phyloP scores from a whole-genome alignment of 1,140 invertebrate species.

The Diabrotica undecimpunctata region DNA sequence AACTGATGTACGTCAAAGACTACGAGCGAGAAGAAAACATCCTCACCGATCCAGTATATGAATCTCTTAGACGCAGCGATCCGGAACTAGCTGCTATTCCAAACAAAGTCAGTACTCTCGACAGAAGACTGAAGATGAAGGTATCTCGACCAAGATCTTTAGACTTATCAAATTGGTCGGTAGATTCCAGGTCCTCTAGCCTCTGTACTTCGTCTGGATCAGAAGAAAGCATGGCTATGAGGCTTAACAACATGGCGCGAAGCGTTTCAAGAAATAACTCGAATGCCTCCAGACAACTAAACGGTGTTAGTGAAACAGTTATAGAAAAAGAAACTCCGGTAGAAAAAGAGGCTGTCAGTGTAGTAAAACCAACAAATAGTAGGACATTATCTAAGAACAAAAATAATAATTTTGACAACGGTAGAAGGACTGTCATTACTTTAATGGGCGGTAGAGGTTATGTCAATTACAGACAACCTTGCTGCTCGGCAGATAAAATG shows the following conservation, averaged over 20 bases:
- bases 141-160: conserved; percentile 74
- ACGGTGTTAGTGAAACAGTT: conserved; percentile 35
- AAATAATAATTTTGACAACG: conserved; percentile 46
- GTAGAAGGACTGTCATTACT: conserved; percentile 74
- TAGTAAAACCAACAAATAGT: conserved; percentile 31
- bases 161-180: conserved; percentile 83
- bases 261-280: conserved; percentile 69
- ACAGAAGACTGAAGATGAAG: conserved; percentile 74
- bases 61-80: conserved; percentile 71
- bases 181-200: conserved; percentile 79
- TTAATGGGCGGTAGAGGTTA: conserved; percentile 86
- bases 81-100: conserved; percentile 79
- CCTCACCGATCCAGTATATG: conserved; percentile 67
- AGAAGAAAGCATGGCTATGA: conserved; percentile 72
- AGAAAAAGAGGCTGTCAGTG: conserved; percentile 3
- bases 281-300: conserved; percentile 56
- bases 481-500: conserved; percentile 53
- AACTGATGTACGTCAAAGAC: conserved; percentile 85
- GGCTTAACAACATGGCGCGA: conserved; percentile 50
- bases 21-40: conserved; percentile 75
- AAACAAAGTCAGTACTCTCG: conserved; percentile 73
- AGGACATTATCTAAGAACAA: conserved; percentile 39
- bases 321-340: conserved; percentile 21
- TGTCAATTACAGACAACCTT: conserved; percentile 73
- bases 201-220: conserved; percentile 76